Conservation (phyloP, 2,888 invertebrate species). For the Myopa tessellatipennis region DNA sequence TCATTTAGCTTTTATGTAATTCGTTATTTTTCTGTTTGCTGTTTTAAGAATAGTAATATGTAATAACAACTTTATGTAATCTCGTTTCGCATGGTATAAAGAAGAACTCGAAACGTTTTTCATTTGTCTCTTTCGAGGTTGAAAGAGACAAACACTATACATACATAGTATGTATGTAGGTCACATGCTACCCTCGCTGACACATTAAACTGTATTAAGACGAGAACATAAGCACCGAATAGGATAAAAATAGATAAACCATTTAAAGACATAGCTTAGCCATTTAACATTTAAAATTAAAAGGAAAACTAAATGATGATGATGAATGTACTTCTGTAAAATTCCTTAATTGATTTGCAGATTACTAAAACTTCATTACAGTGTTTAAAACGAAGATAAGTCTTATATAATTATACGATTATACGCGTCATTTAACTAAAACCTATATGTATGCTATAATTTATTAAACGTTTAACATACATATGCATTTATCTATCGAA, state of each 20-base stretch:
- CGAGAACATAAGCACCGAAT: neutral
- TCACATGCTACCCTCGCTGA: slow-evolving; percentile 19
- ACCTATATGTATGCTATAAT: too few species aligned
- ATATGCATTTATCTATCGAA: neutral
- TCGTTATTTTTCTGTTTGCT: neutral
- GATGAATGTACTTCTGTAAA: neutral
- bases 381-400: neutral
- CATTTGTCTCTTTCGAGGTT: slow-evolving; percentile 61
- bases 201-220: slow-evolving; percentile 6
- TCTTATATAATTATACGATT: neutral
- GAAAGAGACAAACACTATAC: neutral
- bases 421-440: neutral
- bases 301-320: neutral
- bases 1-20: too few species aligned
- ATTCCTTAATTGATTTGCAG: neutral
- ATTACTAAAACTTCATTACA: neutral
- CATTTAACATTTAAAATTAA: too few species aligned
- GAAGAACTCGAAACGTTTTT: slow-evolving; percentile 51
- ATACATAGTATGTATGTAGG: neutral
- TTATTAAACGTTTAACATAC: neutral
- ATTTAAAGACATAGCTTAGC: too few species aligned
- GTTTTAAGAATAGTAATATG: too few species aligned
- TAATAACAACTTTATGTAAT: slow-evolving; percentile 8
- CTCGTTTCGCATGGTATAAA: neutral
- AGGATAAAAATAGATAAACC: too few species aligned